Evolutionary conservation across 2,888 invertebrate genomes (phyloP), one percentile per base, ranked within the genome.

Genomic region (Pammene aurita): DNA sequence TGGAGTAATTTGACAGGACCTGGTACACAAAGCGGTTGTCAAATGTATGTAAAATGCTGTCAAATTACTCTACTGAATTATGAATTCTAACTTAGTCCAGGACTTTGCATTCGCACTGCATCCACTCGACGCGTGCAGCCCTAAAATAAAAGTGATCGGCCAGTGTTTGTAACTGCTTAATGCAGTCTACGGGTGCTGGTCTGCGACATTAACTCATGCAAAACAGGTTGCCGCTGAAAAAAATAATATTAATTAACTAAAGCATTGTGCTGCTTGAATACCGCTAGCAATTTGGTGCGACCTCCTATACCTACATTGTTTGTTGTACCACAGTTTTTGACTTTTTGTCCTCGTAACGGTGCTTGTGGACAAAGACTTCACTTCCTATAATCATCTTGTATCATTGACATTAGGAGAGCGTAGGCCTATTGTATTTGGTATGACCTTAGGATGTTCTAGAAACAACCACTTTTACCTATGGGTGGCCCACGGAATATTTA

Each of bases 271-370:
- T 71, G 67, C 72, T 74, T 81, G 82, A 73, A 80, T 84, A 84
- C 82, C 85, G 85, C 79, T 83, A 81, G 71, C 74, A 71, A 76
- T 78, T 80, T 78, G 74, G 75, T 75, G 72, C 82, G 77, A 85
- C 80, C 82, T 76, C 79, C 78, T 26, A 26, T 26, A 75, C 75
- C 77, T 72, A 75, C 75, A 73, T 76, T 76, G 76, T 77, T 76
- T 72, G 72, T 52, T 42, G 44, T 67, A 73, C 72, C 73, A 76
- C 73, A 71, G 73, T 76, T 78, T 82, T 83, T 80, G 79, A 77
- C 75, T 76, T 78, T 82, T 83, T 80, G 79, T 77, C 75, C 73
- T 71, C 75, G 66, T 82, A 84, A 84, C 84, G 81, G 84, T 74
- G 72, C 70, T 18, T 57, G 26, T 26, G 16, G 50, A 52, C 68